Conservation (phyloP, 2,888 invertebrate species). For the Drymonia ruficornis region DNA sequence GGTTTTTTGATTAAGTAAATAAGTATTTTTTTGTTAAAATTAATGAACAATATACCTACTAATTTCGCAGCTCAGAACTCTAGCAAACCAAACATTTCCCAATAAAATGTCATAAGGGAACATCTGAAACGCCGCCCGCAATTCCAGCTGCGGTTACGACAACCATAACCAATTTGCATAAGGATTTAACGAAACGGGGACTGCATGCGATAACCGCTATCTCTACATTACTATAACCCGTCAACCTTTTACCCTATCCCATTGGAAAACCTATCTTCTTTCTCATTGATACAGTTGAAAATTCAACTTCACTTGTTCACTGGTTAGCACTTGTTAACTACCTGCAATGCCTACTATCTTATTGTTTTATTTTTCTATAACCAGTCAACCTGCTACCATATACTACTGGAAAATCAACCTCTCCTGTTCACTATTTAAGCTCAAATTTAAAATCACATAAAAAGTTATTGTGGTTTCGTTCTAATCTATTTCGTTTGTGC, state of each 20-base stretch:
- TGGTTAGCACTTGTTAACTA: conserved; percentile 7
- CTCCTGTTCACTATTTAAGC: not conserved
- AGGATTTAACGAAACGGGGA: conserved; percentile 30
- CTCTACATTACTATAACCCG: not conserved
- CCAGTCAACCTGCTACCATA: not conserved
- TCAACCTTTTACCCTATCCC: not conserved
- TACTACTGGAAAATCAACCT: not conserved
- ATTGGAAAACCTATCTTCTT: not conserved
- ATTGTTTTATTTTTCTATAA: not conserved
- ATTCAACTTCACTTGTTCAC: not conserved
- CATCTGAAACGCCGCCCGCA: conserved; percentile 24
- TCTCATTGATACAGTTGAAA: not conserved
- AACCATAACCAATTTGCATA: conserved; percentile 30
- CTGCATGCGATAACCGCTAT: conserved; percentile 16
- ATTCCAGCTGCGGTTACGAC: conserved; percentile 37
- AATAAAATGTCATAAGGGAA: conserved; percentile 9
- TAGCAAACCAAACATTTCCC: conserved; percentile 18
- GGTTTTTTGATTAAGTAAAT: no score
- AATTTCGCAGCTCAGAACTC: not conserved
- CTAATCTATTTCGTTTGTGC: conserved; percentile 35
- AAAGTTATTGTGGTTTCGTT: conserved; percentile 7
- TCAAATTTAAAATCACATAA: not conserved
- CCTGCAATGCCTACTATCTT: conserved; percentile 12
- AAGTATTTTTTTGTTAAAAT: no score
- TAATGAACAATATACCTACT: no score